Conservation (phyloP, 1,140 invertebrate genomes). For the Hirudo medicinalis region DNA sequence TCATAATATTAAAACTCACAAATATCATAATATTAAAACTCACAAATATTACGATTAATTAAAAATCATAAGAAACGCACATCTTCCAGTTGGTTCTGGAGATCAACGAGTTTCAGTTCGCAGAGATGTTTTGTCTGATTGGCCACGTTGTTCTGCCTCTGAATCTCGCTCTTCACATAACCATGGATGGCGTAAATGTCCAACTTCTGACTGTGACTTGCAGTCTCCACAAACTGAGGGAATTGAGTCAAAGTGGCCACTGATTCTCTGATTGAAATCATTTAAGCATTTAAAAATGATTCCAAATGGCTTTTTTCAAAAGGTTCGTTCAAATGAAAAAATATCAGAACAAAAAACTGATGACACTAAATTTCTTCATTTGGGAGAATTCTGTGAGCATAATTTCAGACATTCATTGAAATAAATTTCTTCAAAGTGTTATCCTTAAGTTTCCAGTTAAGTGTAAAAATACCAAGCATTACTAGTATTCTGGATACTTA, state of each 20-base stretch:
- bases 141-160: conserved; percentile 21
- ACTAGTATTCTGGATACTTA: too few species aligned
- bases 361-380: too few species aligned
- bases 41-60: too few species aligned
- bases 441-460: too few species aligned
- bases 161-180: conserved; percentile 17
- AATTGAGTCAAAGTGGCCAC: conserved; percentile 17
- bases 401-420: too few species aligned
- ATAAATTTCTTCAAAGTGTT: too few species aligned
- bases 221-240: conserved; percentile 17
- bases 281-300: too few species aligned
- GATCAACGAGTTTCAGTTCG: conserved; percentile 19
- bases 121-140: conserved; percentile 21
- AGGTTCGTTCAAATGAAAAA: neutral
- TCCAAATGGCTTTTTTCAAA: neutral
- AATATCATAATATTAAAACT: too few species aligned
- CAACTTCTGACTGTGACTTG: conserved; percentile 19
- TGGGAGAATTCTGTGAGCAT: too few species aligned
- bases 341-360: too few species aligned
- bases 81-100: conserved; percentile 20
- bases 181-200: conserved; percentile 22
- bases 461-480: too few species aligned
- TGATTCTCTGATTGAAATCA: conserved; percentile 16
- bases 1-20: too few species aligned
- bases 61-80: neutral